phyloP scores from a whole-genome alignment of 2,113 vertebrate species.

The Protobothrops flavoviridis region DNA sequence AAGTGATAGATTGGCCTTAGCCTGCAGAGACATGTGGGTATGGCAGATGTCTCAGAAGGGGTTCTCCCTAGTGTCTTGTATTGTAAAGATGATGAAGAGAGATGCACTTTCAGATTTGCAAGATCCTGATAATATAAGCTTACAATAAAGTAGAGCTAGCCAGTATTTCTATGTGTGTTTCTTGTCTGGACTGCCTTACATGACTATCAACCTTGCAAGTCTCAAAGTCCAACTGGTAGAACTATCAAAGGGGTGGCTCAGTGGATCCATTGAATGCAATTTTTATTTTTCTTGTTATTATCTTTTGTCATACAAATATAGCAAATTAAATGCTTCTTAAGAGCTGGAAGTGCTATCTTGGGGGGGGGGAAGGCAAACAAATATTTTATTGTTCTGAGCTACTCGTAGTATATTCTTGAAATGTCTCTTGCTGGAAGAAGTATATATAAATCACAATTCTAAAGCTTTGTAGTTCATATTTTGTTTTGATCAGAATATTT shows the following conservation, averaged over 20 bases:
- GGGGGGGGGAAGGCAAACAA: not conserved
- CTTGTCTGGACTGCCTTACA: too few species aligned
- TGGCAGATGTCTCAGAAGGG: too few species aligned
- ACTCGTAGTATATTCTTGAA: not conserved
- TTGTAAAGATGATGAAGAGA: too few species aligned
- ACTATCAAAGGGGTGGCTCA: not conserved
- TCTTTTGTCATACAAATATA: not conserved
- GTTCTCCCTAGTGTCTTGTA: too few species aligned
- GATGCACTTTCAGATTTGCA: too few species aligned
- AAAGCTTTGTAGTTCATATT: not conserved
- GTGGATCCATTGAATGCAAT: not conserved
- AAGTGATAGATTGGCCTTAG: too few species aligned
- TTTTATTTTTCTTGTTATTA: not conserved
- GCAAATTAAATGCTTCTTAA: not conserved
- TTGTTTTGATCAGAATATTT: not conserved
- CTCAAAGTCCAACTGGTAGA: not conserved
- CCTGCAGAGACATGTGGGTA: too few species aligned
- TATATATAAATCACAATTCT: not conserved
- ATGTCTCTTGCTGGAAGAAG: not conserved
- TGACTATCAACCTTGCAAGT: not conserved
- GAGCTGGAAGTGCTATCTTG: not conserved
- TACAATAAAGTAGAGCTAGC: too few species aligned
- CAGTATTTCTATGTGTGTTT: too few species aligned
- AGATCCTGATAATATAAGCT: too few species aligned
- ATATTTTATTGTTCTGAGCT: not conserved